Percentiles rank a stretch among this genome's conserved stretches.
Conservation (phyloP, 2,113 vertebrate species). For the Mesembrinibis cayennensis region DNA sequence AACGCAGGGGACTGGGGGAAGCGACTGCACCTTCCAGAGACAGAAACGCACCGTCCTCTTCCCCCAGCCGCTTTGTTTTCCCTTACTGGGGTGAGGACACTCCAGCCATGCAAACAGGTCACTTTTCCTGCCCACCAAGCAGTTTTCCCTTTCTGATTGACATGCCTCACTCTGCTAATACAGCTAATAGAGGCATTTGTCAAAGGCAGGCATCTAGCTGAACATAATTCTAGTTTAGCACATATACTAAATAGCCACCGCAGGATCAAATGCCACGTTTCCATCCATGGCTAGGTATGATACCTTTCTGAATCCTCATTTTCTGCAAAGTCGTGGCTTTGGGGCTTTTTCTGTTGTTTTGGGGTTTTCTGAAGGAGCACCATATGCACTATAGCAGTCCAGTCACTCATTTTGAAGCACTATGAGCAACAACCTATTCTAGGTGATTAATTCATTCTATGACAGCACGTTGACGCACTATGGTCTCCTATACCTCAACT, state of each 20-base stretch:
- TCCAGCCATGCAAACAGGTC: background rate
- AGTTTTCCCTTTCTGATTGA: background rate
- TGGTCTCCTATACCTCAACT: background rate
- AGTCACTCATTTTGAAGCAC: background rate
- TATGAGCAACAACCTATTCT: background rate
- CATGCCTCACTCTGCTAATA: background rate
- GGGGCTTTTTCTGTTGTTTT: background rate
- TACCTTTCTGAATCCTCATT: background rate
- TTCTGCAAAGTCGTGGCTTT: background rate
- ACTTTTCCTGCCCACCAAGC: background rate
- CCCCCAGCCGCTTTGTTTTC: background rate
- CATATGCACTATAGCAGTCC: background rate
- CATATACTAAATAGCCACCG: background rate
- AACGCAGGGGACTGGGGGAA: background rate
- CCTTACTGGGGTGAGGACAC: background rate
- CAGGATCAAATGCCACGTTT: background rate
- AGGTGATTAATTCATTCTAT: background rate
- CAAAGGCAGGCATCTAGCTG: background rate
- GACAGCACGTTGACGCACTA: fast-evolving
- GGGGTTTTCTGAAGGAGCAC: background rate
- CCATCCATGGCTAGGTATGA: background rate
- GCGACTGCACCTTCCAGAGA: background rate
- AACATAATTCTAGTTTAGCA: background rate
- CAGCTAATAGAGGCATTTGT: background rate
- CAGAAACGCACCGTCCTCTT: background rate